A percentile compares a stretch with the other conserved stretches of the same genome.
These are phyloP conservation scores for Andrena bicolor DNA, from an alignment of 2,888 invertebrate genomes.

Conservation along the genomic window DNA sequence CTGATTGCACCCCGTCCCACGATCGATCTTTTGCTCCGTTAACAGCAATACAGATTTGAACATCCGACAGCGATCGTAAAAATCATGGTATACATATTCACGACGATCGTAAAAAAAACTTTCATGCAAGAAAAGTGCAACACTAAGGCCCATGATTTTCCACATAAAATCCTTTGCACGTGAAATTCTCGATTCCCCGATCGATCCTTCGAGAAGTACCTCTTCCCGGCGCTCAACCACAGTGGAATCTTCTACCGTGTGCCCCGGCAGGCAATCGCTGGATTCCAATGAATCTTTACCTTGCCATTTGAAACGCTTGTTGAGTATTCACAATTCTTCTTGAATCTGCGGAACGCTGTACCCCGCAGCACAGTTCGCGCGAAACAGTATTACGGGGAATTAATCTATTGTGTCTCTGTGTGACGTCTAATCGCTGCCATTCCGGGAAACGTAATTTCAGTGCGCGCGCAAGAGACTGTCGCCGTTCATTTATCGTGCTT, in stretches of 20 bases:
- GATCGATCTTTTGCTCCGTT: conserved; percentile 1
- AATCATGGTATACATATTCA: background rate
- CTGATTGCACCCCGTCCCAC: conserved; percentile 11
- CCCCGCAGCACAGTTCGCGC: background rate
- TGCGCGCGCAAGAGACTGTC: conserved; percentile 6
- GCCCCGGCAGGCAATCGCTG: background rate
- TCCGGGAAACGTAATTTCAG: conserved; percentile 31
- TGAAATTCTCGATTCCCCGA: background rate
- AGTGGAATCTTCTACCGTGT: background rate
- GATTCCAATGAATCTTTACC: background rate
- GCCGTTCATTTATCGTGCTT: conserved; percentile 3
- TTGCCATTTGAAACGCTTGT: background rate
- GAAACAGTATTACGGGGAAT: conserved; percentile 16
- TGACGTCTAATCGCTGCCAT: conserved; percentile 9
- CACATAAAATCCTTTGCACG: too few relatives aligned
- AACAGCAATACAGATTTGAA: background rate
- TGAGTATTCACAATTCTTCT: background rate
- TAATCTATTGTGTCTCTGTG: conserved; percentile 3
- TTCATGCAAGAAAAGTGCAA: too few relatives aligned
- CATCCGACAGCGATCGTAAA: background rate
- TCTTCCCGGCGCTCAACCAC: background rate
- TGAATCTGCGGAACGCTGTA: background rate
- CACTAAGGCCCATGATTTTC: too few relatives aligned
- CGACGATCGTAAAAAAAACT: too few relatives aligned
- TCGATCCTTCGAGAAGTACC: background rate